phyloP scores from a whole-genome alignment of 2,888 invertebrate genomes.

The Drosophila testacea region DNA sequence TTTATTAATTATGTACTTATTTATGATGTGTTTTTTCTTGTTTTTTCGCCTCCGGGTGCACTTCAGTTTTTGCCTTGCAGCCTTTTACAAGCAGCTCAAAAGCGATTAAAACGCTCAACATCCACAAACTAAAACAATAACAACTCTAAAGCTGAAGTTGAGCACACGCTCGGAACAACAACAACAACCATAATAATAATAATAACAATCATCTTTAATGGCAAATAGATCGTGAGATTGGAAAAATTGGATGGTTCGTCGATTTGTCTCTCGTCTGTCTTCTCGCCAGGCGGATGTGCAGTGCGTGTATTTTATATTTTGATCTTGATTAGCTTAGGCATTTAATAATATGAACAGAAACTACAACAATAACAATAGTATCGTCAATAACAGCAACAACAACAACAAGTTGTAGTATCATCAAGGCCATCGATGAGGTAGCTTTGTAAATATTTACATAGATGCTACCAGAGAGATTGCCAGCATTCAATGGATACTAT shows the following conservation, averaged over 20 bases:
- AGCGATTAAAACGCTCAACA: slow-evolving; percentile 56
- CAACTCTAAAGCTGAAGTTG: slow-evolving; percentile 35
- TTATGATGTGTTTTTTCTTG: slow-evolving; percentile 18
- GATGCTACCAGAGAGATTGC: slow-evolving; percentile 55
- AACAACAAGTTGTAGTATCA: slow-evolving; percentile 34
- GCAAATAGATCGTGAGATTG: slow-evolving; percentile 65
- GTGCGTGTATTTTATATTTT: slow-evolving; percentile 41
- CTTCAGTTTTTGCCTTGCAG: slow-evolving; percentile 41
- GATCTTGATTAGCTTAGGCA: slow-evolving; percentile 67
- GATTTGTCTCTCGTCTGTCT: slow-evolving; percentile 23
- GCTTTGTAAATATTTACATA: slow-evolving; percentile 74
- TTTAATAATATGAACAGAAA: slow-evolving; percentile 38
- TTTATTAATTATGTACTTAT: slow-evolving; percentile 54
- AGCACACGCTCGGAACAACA: slow-evolving; percentile 37
- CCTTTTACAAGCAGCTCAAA: slow-evolving; percentile 44
- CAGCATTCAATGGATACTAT: slow-evolving; percentile 27
- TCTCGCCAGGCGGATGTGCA: slow-evolving; percentile 56
- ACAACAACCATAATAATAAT: slow-evolving; percentile 26
- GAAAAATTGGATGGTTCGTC: slow-evolving; percentile 30
- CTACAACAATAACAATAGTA: slow-evolving; percentile 26
- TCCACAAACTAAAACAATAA: slow-evolving; percentile 42
- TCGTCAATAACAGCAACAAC: slow-evolving; percentile 26
- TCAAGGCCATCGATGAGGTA: slow-evolving; percentile 64
- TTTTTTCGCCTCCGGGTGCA: slow-evolving; percentile 29
- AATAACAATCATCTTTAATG: slow-evolving; percentile 53